Conservation (phyloP, 2,113 vertebrate genomes). For the Eublepharis macularius region DNA sequence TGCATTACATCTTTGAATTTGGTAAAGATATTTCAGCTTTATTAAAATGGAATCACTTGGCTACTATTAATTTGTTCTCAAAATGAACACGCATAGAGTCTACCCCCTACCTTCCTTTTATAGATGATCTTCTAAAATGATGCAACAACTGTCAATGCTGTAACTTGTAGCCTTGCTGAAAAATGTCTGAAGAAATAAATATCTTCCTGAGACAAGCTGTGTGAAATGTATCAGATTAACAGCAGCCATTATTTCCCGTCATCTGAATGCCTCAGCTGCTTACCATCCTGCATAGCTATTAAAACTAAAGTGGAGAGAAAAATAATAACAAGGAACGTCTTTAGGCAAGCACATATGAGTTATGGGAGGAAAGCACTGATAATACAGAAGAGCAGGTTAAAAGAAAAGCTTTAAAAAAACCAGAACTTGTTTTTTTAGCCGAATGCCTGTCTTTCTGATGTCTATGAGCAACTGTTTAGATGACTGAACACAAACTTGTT, state of each 20-base stretch:
- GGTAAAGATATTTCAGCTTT: too few species aligned
- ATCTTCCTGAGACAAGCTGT: slow-evolving; percentile 1
- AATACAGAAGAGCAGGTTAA: background rate
- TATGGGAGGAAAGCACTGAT: background rate
- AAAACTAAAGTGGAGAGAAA: slow-evolving; percentile 14
- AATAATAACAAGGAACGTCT: slow-evolving; percentile 1
- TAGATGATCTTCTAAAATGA: background rate
- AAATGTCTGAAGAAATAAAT: slow-evolving; percentile 37
- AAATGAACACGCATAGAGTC: too few species aligned
- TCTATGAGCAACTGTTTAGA: too few species aligned
- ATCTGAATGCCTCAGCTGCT: slow-evolving; percentile 13
- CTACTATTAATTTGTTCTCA: too few species aligned
- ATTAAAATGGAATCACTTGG: too few species aligned
- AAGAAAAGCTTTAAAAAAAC: background rate
- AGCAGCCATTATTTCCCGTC: slow-evolving; percentile 44
- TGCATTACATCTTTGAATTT: too few species aligned
- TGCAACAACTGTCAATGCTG: slow-evolving; percentile 16
- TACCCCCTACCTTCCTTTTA: too few species aligned
- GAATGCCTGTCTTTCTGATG: background rate
- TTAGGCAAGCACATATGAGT: background rate
- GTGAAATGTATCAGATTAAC: slow-evolving; percentile 42
- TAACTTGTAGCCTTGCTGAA: slow-evolving; percentile 4
- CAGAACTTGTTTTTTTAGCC: too few species aligned
- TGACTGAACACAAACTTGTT: background rate
- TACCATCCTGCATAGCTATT: slow-evolving; percentile 12